Evolutionary conservation across 2,113 vertebrate genomes (phyloP).

Genomic region (Philantomba maxwellii): DNA sequence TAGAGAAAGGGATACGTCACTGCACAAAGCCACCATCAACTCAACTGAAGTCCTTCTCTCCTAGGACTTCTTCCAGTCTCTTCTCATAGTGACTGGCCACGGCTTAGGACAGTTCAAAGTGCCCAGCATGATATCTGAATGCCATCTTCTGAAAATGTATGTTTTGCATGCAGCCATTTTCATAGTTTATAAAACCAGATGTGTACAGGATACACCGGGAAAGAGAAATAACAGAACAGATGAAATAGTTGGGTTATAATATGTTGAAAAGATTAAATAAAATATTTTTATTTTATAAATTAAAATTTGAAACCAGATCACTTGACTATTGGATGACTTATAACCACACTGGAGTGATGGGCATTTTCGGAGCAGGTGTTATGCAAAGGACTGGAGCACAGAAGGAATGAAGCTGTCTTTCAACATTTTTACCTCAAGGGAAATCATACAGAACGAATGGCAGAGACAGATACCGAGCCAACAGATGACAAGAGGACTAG

Average conservation of each 20-base stretch:
- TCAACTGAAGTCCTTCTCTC: not conserved
- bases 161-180: not conserved
- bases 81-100: not conserved
- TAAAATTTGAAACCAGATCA: conserved; percentile 46
- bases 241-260: not conserved
- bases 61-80: not conserved
- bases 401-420: conserved; percentile 77
- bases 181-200: not conserved
- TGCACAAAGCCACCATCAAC: not conserved
- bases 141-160: not conserved
- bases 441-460: conserved; percentile 63
- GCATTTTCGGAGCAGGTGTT: conserved; percentile 71
- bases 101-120: not conserved
- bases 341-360: conserved; percentile 25
- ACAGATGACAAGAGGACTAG: conserved; percentile 69
- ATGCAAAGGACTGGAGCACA: conserved; percentile 47
- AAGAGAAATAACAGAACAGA: not conserved
- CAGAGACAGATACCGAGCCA: conserved; percentile 64
- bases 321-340: conserved; percentile 57
- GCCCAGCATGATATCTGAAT: not conserved
- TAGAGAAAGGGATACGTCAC: not conserved
- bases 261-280: not conserved
- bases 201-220: not conserved
- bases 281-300: conserved; percentile 45
- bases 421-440: conserved; percentile 71